Conservation (phyloP, 2,888 invertebrate species). For the Lacanobia wlatinum region DNA sequence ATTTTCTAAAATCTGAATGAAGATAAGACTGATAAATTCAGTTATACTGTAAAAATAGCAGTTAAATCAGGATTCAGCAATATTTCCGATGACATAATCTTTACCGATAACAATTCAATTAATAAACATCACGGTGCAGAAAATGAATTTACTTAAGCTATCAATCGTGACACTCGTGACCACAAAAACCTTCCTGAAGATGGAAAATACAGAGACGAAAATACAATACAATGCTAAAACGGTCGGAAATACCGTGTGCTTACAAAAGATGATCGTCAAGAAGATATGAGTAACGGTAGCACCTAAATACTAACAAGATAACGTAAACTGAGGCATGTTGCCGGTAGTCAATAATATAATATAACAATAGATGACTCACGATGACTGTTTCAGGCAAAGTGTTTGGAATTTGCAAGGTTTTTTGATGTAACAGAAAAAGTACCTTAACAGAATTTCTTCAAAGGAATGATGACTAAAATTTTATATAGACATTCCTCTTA, state of each 20-base stretch:
- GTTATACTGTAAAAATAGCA: not conserved
- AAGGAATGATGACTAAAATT: too few relatives aligned
- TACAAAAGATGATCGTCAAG: conserved; percentile 16
- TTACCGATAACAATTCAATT: not conserved
- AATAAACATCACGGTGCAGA: not conserved
- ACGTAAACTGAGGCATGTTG: conserved; percentile 37
- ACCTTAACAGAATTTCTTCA: too few relatives aligned
- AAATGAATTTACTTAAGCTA: not conserved
- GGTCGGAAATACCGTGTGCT: conserved; percentile 13
- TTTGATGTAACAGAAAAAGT: not conserved
- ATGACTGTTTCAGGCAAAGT: not conserved
- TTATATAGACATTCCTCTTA: too few relatives aligned
- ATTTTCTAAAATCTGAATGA: too few relatives aligned
- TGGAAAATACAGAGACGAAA: conserved; percentile 23
- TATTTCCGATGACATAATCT: not conserved
- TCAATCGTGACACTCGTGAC: not conserved
- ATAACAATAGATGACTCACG: conserved; percentile 55
- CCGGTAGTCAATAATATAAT: conserved; percentile 46
- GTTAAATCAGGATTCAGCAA: not conserved
- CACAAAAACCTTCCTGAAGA: conserved; percentile 17
- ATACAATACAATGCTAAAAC: conserved; percentile 6
- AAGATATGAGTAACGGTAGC: conserved; percentile 36
- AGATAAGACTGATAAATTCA: too few relatives aligned
- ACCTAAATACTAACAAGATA: conserved; percentile 47
- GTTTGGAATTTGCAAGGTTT: conserved; percentile 7